Percentiles rank a stretch among this genome's conserved stretches.
These are phyloP conservation scores for Mus pahari DNA, from an alignment of 2,113 vertebrate species.

Conservation along the genomic window DNA sequence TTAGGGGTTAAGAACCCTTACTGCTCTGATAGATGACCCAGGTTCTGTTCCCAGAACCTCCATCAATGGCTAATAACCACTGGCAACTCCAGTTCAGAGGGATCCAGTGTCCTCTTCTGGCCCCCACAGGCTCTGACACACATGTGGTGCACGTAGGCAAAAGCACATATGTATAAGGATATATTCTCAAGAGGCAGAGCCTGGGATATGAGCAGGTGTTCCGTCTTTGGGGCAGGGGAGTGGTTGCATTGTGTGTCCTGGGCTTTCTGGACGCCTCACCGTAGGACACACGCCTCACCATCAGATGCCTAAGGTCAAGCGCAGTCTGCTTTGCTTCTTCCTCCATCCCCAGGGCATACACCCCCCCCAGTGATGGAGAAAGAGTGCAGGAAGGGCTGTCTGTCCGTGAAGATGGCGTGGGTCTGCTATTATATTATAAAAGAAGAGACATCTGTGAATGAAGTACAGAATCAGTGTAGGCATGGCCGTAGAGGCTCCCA, in stretches of 20 bases:
- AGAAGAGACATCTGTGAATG: slow-evolving; percentile 20
- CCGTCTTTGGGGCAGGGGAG: neutral
- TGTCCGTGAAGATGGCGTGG: neutral
- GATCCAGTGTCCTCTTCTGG: neutral
- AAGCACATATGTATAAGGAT: neutral
- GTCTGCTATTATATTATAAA: neutral
- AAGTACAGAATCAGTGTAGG: neutral
- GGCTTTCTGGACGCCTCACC: neutral
- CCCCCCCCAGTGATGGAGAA: neutral
- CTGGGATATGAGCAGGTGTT: neutral
- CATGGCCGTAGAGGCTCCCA: neutral
- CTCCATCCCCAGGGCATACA: neutral
- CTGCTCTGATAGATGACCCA: neutral
- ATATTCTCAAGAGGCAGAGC: neutral
- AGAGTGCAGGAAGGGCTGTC: neutral
- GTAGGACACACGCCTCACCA: too few species aligned
- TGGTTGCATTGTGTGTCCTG: neutral
- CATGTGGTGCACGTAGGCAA: neutral
- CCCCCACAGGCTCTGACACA: neutral
- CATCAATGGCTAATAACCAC: neutral
- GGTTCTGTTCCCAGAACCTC: neutral
- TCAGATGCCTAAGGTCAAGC: neutral
- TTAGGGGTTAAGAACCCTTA: neutral
- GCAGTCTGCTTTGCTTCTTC: neutral
- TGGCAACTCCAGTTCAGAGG: neutral